Conservation (phyloP, 2,888 invertebrate genomes). For the Latrodectus hesperus region DNA sequence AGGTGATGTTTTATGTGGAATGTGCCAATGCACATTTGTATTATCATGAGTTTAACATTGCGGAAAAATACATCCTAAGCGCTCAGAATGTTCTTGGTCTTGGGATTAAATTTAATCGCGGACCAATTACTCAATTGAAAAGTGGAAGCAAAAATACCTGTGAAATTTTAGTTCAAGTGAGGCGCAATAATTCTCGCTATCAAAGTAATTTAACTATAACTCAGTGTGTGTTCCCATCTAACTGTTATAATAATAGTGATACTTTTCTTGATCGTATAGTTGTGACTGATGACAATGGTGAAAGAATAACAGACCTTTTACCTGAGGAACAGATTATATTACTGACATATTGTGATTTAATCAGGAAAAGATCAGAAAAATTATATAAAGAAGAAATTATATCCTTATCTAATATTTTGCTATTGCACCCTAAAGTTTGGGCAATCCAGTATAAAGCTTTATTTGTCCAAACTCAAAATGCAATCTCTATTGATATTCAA, state of each 20-base stretch:
- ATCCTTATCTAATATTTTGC: constrained; percentile 82
- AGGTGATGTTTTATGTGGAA: constrained; percentile 78
- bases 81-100: constrained; percentile 82
- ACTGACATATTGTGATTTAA: constrained; percentile 83
- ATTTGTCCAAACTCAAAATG: constrained; percentile 82
- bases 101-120: constrained; percentile 83
- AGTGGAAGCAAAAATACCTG: constrained; percentile 88
- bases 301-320: constrained; percentile 77
- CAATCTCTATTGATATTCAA: constrained; percentile 79
- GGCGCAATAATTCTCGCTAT: neutral
- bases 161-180: constrained; percentile 83
- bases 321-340: constrained; percentile 87
- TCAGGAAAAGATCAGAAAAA: constrained; percentile 79
- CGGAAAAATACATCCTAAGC: constrained; percentile 81
- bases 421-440: constrained; percentile 84
- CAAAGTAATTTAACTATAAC: neutral
- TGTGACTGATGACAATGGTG: constrained; percentile 79
- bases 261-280: constrained; percentile 86
- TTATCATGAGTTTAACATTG: constrained; percentile 84
- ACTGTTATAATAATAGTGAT: constrained; percentile 88
- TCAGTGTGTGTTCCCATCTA: constrained; percentile 73
- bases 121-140: constrained; percentile 91
- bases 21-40: constrained; percentile 82
- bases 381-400: constrained; percentile 83
- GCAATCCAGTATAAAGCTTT: constrained; percentile 84